These are phyloP conservation scores for Andrena cerasifolii DNA, from an alignment of 1,140 invertebrate genomes.

Conservation along the genomic window DNA sequence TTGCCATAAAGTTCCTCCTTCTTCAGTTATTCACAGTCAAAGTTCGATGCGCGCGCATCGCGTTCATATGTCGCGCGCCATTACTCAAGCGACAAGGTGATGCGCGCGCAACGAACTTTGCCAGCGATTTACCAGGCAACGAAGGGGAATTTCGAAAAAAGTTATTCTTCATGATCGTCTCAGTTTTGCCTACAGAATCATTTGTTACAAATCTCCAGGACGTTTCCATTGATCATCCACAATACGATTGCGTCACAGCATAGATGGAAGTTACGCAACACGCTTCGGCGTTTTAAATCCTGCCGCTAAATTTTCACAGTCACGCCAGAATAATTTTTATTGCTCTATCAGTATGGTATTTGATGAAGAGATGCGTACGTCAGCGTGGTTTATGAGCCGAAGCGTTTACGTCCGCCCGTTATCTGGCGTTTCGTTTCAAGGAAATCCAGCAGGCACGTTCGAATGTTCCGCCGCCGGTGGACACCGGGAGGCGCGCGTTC, in stretches of 20 bases:
- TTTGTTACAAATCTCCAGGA: too few relatives aligned
- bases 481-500: conserved; percentile 8
- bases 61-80: background rate
- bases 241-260: too few relatives aligned
- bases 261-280: background rate
- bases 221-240: too few relatives aligned
- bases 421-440: background rate
- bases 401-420: conserved; percentile 20
- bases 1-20: background rate
- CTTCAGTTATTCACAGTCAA: too few relatives aligned
- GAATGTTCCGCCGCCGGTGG: background rate
- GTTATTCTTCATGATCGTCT: background rate
- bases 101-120: background rate
- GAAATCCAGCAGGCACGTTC: background rate
- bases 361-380: conserved; percentile 9
- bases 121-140: background rate
- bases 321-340: conserved; percentile 29
- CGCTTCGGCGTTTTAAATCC: background rate
- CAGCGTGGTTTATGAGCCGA: conserved; percentile 11
- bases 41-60: background rate
- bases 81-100: background rate
- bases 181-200: background rate
- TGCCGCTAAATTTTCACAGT: background rate
- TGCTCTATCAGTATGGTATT: background rate
- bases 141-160: conserved; percentile 1